Conservation (phyloP, 2,113 vertebrate species). For the Herpetotheres cachinnans region DNA sequence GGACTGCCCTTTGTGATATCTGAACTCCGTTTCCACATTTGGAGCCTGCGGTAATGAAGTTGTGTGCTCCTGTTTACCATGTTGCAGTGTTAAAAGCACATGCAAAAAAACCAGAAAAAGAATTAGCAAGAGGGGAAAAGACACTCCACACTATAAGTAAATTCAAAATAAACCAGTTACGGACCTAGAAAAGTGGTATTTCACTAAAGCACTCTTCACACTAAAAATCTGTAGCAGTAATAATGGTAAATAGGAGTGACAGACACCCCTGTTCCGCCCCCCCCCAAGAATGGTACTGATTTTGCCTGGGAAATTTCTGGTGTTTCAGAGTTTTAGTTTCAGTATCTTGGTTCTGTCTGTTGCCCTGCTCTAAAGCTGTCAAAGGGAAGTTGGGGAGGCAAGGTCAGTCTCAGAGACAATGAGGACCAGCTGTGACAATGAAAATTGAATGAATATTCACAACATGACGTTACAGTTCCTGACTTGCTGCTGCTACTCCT, state of each 20-base stretch:
- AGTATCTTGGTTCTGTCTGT: neutral
- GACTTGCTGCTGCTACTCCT: neutral
- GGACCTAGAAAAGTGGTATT: neutral
- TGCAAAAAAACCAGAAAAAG: neutral
- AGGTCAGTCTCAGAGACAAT: neutral
- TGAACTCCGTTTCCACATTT: accelerated
- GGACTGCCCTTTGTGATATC: neutral
- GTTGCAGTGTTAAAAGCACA: neutral
- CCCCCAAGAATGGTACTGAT: neutral
- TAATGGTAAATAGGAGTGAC: neutral
- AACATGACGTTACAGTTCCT: neutral
- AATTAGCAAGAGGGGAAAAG: neutral
- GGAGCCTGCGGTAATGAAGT: neutral
- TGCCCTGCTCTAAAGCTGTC: neutral
- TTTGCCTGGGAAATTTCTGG: neutral
- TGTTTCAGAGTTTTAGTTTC: neutral
- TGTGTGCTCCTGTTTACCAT: neutral
- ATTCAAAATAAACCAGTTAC: neutral
- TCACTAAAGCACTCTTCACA: neutral
- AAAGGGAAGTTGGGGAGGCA: neutral
- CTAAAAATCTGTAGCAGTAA: neutral
- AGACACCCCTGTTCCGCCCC: too few relatives aligned
- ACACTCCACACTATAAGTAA: neutral
- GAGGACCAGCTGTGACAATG: slow-evolving; percentile 4
- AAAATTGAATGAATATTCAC: slow-evolving; percentile 32